Conservation (phyloP, 2,888 invertebrate genomes). For the Cephus runcator region DNA sequence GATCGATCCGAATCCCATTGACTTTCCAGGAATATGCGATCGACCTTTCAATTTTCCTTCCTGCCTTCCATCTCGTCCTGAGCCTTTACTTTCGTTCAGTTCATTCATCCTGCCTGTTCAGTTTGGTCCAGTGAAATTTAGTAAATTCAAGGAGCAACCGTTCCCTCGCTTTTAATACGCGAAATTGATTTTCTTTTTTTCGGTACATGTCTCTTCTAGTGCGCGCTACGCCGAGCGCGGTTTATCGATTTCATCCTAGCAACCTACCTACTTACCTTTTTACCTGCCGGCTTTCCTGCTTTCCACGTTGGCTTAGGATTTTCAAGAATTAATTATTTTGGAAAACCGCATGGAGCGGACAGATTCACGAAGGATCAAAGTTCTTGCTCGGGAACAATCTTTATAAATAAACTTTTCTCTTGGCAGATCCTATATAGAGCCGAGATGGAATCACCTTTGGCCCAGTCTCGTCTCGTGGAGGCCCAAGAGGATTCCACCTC, state of each 20-base stretch:
- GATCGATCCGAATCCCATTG: background rate
- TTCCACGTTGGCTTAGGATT: background rate
- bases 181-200: constrained; percentile 16
- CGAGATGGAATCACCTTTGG: constrained; percentile 59
- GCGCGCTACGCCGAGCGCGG: constrained; percentile 52
- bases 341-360: background rate
- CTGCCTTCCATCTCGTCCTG: background rate
- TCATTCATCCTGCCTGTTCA: background rate
- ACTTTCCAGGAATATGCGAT: background rate
- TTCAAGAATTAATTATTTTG: background rate
- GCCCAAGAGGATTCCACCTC: constrained; percentile 53
- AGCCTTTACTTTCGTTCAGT: background rate
- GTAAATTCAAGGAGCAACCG: background rate
- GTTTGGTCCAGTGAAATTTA: background rate
- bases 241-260: constrained; percentile 58
- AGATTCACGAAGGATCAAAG: background rate
- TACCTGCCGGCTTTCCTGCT: background rate
- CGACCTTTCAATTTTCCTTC: background rate
- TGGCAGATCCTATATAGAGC: constrained; percentile 32
- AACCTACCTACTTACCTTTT: background rate
- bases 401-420: constrained; percentile 10
- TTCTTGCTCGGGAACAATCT: background rate
- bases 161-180: background rate
- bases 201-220: constrained; percentile 18
- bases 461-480: constrained; percentile 35